Evolutionary conservation across 2,797 vertebrate species (phyloP).

Genomic region (Manis crassicaudata): DNA sequence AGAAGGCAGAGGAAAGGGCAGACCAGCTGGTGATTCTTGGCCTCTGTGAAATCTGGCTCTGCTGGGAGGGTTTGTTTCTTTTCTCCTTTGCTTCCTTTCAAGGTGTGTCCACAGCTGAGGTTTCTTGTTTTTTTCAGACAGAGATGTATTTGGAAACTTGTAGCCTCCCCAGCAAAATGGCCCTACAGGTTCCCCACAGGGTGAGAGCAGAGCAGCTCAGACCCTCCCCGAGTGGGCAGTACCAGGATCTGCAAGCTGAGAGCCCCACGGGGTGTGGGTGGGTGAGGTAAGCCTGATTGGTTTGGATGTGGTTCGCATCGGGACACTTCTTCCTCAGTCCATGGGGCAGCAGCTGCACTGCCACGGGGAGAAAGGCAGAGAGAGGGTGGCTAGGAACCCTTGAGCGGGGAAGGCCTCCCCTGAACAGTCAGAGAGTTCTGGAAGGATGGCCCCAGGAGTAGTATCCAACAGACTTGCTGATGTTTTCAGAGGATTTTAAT

Average conservation of each 20-base stretch:
- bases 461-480: background rate
- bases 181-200: background rate
- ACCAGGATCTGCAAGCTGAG: background rate
- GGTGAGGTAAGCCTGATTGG: background rate
- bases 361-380: background rate
- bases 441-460: background rate
- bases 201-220: background rate
- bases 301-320: background rate
- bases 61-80: background rate
- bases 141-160: background rate
- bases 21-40: fast-evolving
- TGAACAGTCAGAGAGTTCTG: background rate
- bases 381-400: background rate
- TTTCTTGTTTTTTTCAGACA: constrained; percentile 4
- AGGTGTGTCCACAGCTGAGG: background rate
- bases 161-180: background rate
- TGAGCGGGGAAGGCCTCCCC: background rate
- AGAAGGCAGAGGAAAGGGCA: background rate
- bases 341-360: background rate
- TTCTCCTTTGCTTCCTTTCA: background rate
- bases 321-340: background rate
- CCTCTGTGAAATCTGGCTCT: background rate
- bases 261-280: fast-evolving
- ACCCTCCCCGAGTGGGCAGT: background rate
- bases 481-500: background rate